Conservation (phyloP, 2,113 vertebrate species). For the Onychorhynchus coronatus region DNA sequence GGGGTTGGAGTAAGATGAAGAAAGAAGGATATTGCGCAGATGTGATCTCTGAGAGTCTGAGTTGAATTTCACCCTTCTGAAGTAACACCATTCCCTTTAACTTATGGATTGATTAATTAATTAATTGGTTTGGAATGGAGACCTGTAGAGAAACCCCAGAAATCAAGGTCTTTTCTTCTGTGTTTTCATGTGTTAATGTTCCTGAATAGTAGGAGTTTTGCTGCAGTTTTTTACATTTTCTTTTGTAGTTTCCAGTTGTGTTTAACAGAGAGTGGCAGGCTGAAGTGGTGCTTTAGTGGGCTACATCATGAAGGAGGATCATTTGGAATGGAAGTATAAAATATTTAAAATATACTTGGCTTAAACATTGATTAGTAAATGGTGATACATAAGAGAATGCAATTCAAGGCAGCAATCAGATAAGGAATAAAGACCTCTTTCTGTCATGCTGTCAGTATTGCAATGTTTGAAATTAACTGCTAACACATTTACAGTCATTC, state of each 20-base stretch:
- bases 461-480: not conserved
- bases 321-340: not conserved
- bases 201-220: not conserved
- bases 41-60: not conserved
- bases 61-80: not conserved
- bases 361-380: slow-evolving; percentile 13
- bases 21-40: not conserved
- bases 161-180: not conserved
- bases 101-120: not conserved
- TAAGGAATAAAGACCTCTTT: not conserved
- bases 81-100: not conserved
- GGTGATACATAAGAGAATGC: not conserved
- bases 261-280: not conserved
- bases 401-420: not conserved
- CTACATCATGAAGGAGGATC: not conserved
- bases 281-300: not conserved
- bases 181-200: not conserved
- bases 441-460: not conserved
- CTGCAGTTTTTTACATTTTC: not conserved
- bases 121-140: not conserved
- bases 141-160: not conserved
- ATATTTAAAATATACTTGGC: slow-evolving; percentile 32
- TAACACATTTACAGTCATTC: not conserved
- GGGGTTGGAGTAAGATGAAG: not conserved
- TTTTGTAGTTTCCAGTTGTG: not conserved